Base-by-base conservation (phyloP, 2,888 invertebrate genomes). In the Drosophila subquinaria region DNA sequence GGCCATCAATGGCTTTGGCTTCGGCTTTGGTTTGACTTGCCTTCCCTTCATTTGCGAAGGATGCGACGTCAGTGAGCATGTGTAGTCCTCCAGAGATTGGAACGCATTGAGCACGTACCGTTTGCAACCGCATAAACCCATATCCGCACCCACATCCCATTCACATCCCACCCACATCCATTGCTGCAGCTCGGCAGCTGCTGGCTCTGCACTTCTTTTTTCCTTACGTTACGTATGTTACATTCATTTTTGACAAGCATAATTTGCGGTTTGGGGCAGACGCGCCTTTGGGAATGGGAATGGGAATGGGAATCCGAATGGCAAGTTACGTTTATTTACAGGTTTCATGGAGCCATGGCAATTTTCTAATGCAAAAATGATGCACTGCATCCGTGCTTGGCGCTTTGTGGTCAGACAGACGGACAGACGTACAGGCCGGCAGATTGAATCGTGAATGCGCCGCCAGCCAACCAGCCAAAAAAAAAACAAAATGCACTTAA, bases 191-290 rank as follows among this genome's bases (percentile, higher is more conserved):
- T 27, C 27, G 5, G 27, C 27, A 27, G 27, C 59, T 36, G 64
- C 57, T 55, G 17, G 17, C 65, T 47, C 48, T 65, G 61, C 52
- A 65, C 48, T 64, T 82, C 30, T 8, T 30, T 73, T 65, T 79
- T 69, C 51, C 68, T 30, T 52, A 66, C 82, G 64, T 76, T 89
- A 84, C 79, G 84, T 72, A 84, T 84, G 88, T 88, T 87, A 79
- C 84, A 89, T 89, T 84, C 82, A 89, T 88, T 84, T 84, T 84
- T 89, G 89, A 84, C 84, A 84, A 82, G 84, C 89, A 84, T 84
- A 89, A 84, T 84, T 84, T 84, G 89, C 89, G 84, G 84, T 76
- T 55, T 70, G 81, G 69, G 65, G 62, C 55, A 17, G 63, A 38
- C 43, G 51, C 74, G 62, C 78, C 66, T 69, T 47, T 75, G 79